A percentile compares a stretch with the other conserved stretches of the same genome.
Evolutionary conservation across 2,113 vertebrate genomes (phyloP).

Genomic region (Megaceryle torquata): DNA sequence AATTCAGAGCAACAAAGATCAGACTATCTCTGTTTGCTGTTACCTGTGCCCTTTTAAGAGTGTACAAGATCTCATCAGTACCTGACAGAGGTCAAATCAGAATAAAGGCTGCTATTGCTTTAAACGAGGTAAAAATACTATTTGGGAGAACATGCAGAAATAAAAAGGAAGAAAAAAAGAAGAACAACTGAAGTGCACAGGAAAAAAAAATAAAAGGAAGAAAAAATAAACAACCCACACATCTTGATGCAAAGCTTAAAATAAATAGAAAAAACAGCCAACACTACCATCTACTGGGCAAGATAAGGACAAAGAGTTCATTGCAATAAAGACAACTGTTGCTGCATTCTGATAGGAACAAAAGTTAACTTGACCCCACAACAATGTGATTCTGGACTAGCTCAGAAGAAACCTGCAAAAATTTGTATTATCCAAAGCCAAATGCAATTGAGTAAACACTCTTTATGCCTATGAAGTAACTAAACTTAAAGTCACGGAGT

Average conservation of each 20-base stretch:
- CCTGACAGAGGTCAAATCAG: background rate
- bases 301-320: conserved; percentile 55
- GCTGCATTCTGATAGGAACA: background rate
- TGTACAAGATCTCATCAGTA: background rate
- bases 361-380: background rate
- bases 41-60: background rate
- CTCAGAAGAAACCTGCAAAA: background rate
- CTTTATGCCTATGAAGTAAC: background rate
- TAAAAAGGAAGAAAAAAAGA: background rate
- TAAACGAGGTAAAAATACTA: background rate
- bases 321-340: background rate
- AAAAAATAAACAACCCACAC: background rate
- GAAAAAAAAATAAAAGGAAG: background rate
- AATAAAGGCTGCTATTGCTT: background rate
- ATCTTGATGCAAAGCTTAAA: background rate
- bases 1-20: background rate
- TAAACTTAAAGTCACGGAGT: background rate
- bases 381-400: background rate
- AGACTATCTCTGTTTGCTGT: background rate
- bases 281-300: conserved; percentile 82
- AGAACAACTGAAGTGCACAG: background rate
- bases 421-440: background rate
- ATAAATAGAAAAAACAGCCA: conserved; percentile 68
- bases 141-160: background rate
- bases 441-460: background rate